A percentile compares a stretch with the other conserved stretches of the same genome.
Evolutionary conservation across 2,113 vertebrate genomes (phyloP).

Genomic region (Crypturellus undulatus): DNA sequence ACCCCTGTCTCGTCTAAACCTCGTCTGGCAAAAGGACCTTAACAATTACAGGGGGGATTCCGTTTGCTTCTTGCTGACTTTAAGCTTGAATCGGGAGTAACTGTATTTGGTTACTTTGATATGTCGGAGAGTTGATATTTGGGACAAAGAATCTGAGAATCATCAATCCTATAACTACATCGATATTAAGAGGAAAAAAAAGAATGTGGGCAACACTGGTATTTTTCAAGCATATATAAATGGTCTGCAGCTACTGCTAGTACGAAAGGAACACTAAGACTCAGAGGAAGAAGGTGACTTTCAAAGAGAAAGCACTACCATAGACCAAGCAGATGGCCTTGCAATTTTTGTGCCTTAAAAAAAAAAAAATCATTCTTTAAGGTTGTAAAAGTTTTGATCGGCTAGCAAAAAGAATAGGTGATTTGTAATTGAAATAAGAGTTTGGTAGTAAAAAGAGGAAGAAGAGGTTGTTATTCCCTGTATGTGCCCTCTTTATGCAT

Average conservation of each 20-base stretch:
- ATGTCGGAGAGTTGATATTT: rapidly evolving
- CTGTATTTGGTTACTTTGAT: neutral
- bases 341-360: neutral
- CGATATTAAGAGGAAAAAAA: neutral
- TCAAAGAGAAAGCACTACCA: neutral
- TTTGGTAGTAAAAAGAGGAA: neutral
- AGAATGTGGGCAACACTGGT: neutral
- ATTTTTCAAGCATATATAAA: neutral
- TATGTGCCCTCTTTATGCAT: neutral
- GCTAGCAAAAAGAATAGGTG: neutral
- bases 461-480: neutral
- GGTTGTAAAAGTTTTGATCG: neutral
- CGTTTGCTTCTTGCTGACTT: neutral
- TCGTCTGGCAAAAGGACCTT: neutral
- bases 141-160: neutral
- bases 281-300: neutral
- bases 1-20: neutral
- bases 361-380: neutral
- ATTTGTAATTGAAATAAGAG: neutral
- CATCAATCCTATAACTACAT: neutral
- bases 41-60: neutral
- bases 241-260: neutral
- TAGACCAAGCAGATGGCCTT: neutral
- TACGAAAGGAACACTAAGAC: neutral
- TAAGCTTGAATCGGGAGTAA: neutral